A percentile compares a stretch with the other conserved stretches of the same genome.
phyloP scores from a whole-genome alignment of 37 sponge, comb jelly and placozoan species.

The Cladorhizidae sp. region DNA sequence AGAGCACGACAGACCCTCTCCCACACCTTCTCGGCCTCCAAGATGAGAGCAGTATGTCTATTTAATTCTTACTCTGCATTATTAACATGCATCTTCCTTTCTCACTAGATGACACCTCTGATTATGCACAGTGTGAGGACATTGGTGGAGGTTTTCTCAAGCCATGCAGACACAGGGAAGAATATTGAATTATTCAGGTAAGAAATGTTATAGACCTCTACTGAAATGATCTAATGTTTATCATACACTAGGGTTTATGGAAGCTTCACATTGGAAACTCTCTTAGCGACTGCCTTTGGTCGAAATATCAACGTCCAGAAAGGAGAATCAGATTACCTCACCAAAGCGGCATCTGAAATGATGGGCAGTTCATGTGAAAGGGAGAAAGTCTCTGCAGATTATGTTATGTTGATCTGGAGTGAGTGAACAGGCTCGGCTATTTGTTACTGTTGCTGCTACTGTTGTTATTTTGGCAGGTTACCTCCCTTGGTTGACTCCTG shows the following conservation, averaged over 20 bases:
- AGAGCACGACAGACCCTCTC: constrained; percentile 51
- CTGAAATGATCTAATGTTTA: no score
- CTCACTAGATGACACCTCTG: constrained; percentile 68
- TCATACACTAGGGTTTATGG: constrained; percentile 32
- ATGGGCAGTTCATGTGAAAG: constrained; percentile 6
- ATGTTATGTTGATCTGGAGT: constrained; percentile 1
- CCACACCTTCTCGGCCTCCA: constrained; percentile 61
- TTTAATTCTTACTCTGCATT: no score
- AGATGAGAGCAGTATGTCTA: constrained; percentile 59
- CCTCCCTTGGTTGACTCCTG: constrained; percentile 19
- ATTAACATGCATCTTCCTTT: not conserved
- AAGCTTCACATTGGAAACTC: constrained; percentile 65
- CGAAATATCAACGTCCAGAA: constrained; percentile 28
- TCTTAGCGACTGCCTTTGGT: constrained; percentile 72
- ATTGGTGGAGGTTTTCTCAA: constrained; percentile 27
- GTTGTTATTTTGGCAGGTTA: no score
- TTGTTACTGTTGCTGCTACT: not conserved
- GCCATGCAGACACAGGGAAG: constrained; percentile 29
- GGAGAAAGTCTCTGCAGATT: not conserved
- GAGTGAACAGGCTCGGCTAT: not conserved
- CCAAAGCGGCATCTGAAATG: constrained; percentile 27
- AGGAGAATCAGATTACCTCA: constrained; percentile 56
- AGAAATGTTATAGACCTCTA: not conserved
- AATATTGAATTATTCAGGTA: constrained; percentile 60
- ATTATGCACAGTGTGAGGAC: constrained; percentile 34